Percentiles rank a stretch among this genome's conserved stretches.
phyloP scores from a whole-genome alignment of 1,140 invertebrate species.

The Euborellia annulipes region DNA sequence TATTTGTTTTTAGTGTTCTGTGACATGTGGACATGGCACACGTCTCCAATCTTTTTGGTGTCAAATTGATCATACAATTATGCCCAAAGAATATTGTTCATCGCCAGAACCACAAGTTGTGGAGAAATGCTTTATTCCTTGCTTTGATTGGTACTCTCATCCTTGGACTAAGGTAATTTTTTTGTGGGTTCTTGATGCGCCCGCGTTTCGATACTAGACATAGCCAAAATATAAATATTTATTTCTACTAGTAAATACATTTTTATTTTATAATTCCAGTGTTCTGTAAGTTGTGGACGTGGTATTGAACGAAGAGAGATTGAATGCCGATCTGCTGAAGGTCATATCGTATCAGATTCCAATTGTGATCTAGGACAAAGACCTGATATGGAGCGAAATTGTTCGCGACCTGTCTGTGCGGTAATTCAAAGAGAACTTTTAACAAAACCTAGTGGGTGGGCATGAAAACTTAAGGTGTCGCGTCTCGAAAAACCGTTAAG shows the following conservation, averaged over 20 bases:
- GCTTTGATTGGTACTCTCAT: too few relatives aligned
- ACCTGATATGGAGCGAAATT: background rate
- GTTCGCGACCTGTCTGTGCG: background rate
- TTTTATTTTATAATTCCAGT: slow-evolving; percentile 13
- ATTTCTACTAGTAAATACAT: slow-evolving; percentile 4
- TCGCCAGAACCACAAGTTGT: too few relatives aligned
- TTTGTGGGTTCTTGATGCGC: too few relatives aligned
- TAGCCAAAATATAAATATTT: slow-evolving; percentile 2
- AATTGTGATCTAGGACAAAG: background rate
- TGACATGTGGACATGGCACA: background rate
- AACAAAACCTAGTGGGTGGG: background rate
- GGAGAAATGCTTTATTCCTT: too few relatives aligned
- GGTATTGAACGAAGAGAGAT: slow-evolving; percentile 2
- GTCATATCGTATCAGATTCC: background rate
- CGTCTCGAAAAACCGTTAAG: too few relatives aligned
- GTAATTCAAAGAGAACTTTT: background rate
- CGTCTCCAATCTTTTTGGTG: slow-evolving; percentile 8
- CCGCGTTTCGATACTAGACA: too few relatives aligned
- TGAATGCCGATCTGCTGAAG: background rate
- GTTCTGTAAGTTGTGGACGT: background rate
- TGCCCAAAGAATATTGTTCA: too few relatives aligned
- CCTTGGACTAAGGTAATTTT: too few relatives aligned
- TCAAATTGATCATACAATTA: too few relatives aligned
- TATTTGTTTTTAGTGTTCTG: background rate
- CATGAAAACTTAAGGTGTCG: too few relatives aligned